Evolutionary conservation across 1,140 invertebrate species (phyloP).

Genomic region (Cyrtorhinus lividipennis): DNA sequence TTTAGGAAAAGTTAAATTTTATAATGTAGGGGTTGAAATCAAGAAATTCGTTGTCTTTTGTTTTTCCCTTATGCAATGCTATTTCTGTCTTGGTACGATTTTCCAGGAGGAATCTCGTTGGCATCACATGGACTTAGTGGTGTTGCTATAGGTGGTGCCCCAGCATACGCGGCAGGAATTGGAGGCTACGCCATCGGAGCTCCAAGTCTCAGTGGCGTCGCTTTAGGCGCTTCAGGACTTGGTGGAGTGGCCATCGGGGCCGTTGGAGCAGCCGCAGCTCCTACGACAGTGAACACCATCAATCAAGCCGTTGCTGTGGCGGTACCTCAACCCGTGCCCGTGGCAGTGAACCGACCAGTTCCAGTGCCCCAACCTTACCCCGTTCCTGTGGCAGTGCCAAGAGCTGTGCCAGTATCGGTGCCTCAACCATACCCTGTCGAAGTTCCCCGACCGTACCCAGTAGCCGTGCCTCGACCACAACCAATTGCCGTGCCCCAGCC

Average conservation of each 20-base stretch:
- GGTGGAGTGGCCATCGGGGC: neutral
- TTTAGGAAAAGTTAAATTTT: neutral
- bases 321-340: slow-evolving; percentile 28
- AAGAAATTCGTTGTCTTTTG: neutral
- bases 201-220: neutral
- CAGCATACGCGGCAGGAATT: neutral
- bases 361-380: slow-evolving; percentile 12
- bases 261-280: neutral
- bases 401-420: slow-evolving; percentile 14
- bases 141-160: neutral
- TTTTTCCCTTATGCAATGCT: neutral
- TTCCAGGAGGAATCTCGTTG: neutral
- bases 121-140: neutral
- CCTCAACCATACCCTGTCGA: slow-evolving; percentile 26
- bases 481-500: slow-evolving; percentile 26
- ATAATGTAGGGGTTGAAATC: neutral
- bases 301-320: slow-evolving; percentile 29
- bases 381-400: slow-evolving; percentile 15
- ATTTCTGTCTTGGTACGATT: neutral
- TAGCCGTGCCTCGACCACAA: slow-evolving; percentile 31
- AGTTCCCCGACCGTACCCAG: slow-evolving; percentile 32
- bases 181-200: neutral
- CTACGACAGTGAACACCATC: slow-evolving; percentile 9
- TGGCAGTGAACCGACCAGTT: slow-evolving; percentile 11
- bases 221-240: neutral